Percentiles rank a stretch among this genome's conserved stretches.
Conservation (phyloP, 64 coral and sea anemone species). For the Actinia tenebrosa region DNA sequence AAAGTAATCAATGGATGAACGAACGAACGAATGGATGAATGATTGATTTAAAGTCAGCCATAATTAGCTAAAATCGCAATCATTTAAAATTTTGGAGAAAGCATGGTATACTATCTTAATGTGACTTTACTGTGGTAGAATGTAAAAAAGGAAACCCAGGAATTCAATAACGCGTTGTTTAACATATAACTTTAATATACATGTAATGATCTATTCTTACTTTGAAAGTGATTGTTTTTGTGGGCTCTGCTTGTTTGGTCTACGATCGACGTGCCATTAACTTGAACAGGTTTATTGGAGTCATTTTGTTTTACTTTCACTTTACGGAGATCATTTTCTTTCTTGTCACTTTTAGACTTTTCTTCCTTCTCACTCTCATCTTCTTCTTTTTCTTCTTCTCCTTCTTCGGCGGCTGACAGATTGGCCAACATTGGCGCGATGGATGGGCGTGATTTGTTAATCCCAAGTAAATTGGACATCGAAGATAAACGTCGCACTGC, state of each 20-base stretch:
- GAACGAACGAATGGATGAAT: no score
- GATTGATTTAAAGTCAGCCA: no score
- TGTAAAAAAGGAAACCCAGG: no score
- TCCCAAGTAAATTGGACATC: slow-evolving; percentile 41
- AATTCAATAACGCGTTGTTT: no score
- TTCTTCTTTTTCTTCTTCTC: slow-evolving; percentile 5
- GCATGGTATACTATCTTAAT: no score
- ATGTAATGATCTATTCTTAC: not conserved
- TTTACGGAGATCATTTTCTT: not conserved
- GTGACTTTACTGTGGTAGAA: no score
- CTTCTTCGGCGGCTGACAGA: slow-evolving; percentile 28
- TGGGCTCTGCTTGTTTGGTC: not conserved
- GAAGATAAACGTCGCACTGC: slow-evolving; percentile 72
- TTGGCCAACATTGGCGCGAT: slow-evolving; percentile 52
- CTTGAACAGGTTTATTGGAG: not conserved
- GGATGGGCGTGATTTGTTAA: slow-evolving; percentile 37
- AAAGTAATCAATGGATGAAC: no score
- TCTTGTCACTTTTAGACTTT: not conserved
- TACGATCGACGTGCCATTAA: not conserved
- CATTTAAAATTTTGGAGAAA: no score
- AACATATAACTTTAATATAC: no score
- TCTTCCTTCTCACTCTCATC: not conserved
- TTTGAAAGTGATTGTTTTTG: not conserved
- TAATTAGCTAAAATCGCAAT: no score
- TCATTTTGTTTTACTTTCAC: not conserved